A percentile compares a stretch with the other conserved stretches of the same genome.
Conservation (phyloP, 2,113 vertebrate species). For the Bubo blakistoni region DNA sequence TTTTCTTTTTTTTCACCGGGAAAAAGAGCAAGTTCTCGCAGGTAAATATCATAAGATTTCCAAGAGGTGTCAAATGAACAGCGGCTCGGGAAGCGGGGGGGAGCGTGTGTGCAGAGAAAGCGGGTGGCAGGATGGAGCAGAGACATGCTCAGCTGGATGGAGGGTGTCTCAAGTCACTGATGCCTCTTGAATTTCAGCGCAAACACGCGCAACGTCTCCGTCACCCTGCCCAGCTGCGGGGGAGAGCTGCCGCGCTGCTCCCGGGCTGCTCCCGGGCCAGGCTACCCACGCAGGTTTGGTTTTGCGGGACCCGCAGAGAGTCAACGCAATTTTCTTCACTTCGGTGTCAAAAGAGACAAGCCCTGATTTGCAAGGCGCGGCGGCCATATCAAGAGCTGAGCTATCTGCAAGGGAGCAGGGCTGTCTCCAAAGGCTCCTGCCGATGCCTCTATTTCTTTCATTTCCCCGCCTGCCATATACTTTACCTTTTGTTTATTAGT, state of each 20-base stretch:
- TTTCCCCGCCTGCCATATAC: conserved; percentile 64
- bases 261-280: background rate
- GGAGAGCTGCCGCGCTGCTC: background rate
- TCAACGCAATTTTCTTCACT: conserved; percentile 49
- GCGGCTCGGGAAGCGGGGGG: background rate
- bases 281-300: background rate
- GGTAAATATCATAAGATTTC: background rate
- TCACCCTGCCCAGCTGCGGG: background rate
- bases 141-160: background rate
- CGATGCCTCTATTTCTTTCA: conserved; percentile 65
- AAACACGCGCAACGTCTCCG: background rate
- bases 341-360: conserved; percentile 52
- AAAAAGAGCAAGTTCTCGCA: background rate
- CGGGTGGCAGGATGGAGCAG: background rate
- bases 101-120: background rate
- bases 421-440: conserved; percentile 57
- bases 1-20: no score
- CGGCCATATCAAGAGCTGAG: conserved; percentile 75
- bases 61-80: background rate
- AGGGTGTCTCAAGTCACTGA: background rate
- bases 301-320: background rate
- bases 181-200: background rate
- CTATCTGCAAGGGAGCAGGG: conserved; percentile 7
- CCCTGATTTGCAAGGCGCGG: conserved; percentile 38
- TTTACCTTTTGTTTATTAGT: conserved; percentile 81